Conservation (phyloP, 1,140 invertebrate species). For the Pseudomyrmex gracilis region DNA sequence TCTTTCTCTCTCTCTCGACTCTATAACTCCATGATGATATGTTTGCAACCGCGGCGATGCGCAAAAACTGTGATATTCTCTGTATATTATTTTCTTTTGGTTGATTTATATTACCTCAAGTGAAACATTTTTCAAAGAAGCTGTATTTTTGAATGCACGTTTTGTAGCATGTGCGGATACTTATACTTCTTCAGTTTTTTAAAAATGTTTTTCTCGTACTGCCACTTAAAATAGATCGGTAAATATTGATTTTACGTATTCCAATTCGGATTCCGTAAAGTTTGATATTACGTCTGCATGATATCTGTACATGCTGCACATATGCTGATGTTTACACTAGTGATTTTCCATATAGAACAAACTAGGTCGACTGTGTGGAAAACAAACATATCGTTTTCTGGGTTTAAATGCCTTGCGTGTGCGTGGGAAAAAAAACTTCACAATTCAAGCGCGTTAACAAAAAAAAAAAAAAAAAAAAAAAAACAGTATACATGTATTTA, state of each 20-base stretch:
- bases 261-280: slow-evolving; percentile 26
- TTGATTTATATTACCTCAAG: neutral
- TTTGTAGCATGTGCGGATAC: neutral
- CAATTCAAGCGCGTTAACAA: too few relatives aligned
- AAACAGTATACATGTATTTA: neutral
- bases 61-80: neutral
- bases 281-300: slow-evolving; percentile 20
- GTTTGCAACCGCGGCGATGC: neutral
- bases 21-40: slow-evolving; percentile 9
- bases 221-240: slow-evolving; percentile 18
- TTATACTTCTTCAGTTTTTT: neutral
- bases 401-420: neutral
- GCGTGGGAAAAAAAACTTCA: too few relatives aligned
- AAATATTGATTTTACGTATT: slow-evolving; percentile 37
- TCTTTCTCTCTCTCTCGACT: neutral
- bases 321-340: slow-evolving; percentile 26
- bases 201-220: neutral
- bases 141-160: neutral
- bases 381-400: slow-evolving; percentile 37
- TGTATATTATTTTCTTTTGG: neutral
- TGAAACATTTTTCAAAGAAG: too few relatives aligned
- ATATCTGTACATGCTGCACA: slow-evolving; percentile 23
- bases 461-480: too few relatives aligned
- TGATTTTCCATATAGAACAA: slow-evolving; percentile 28
- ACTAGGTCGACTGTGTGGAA: slow-evolving; percentile 15